phyloP scores from a whole-genome alignment of 2,797 vertebrate species.

The Alosa sapidissima region DNA sequence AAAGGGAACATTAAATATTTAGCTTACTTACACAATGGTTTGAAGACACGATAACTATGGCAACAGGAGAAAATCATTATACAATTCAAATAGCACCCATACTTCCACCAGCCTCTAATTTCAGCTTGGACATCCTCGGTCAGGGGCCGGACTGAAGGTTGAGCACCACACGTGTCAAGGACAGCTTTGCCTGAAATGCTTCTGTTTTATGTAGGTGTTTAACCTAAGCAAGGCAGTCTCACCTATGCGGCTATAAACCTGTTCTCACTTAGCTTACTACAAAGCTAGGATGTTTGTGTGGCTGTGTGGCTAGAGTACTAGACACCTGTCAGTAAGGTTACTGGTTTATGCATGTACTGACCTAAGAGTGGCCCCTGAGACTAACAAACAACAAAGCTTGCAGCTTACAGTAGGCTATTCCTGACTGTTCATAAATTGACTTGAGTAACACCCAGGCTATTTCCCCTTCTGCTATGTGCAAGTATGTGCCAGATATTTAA shows the following conservation, averaged over 20 bases:
- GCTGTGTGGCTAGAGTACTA: background rate
- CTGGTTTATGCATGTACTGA: background rate
- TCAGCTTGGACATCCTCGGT: background rate
- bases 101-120: background rate
- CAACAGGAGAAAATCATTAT: background rate
- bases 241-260: background rate
- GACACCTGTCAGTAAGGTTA: background rate
- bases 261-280: background rate
- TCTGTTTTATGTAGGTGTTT: background rate
- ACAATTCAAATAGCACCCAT: background rate
- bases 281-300: no score
- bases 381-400: background rate
- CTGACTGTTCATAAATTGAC: no score
- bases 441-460: background rate
- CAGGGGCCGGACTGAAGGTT: background rate
- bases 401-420: background rate
- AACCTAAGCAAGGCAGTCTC: background rate
- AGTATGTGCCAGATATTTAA: background rate
- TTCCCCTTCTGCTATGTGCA: background rate
- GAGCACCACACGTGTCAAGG: background rate
- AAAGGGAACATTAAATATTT: background rate
- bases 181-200: slow-evolving; percentile 1
- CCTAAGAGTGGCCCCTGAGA: background rate
- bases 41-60: background rate
- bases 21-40: background rate